Evolutionary conservation across 2,888 invertebrate species (phyloP), one percentile per base, ranked within the genome.

Genomic region (Trichacis sp.): DNA sequence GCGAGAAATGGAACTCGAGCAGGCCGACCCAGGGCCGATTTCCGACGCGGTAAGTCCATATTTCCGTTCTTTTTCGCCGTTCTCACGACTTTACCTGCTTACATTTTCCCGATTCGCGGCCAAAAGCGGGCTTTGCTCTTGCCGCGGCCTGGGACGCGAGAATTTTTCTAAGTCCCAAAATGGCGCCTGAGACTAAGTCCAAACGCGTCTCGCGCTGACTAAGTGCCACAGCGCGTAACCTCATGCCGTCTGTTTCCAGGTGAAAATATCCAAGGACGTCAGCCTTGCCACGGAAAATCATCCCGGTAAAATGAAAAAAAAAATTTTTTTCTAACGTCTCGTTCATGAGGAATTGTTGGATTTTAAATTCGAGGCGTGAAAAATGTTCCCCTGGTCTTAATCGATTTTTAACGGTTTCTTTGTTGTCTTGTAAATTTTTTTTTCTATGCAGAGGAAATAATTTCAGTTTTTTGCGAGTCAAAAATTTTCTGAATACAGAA

Each of bases 161-260:
- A 88, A 89, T 85, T 88, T 88, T 88, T 89, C 88, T 88, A 92
- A 92, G 92, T 92, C 92, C 91, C 91, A 92, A 92, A 91, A 93
- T 93, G 93, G 93, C 93, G 93, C 90, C 92, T 89, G 88, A 88
- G 88, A 88, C 88, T 88, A 89, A 90, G 89, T 90, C 88, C 89
- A 88, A 68, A 56, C 62, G 58, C 64, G 64, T 57, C 62, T 55
- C 14, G 30, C 68, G 14, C 36, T 46, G 24, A 12, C 40, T 59
- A 51, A 53, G 38, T 43, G 29, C 48, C 20, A 29, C 36, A 19
- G 14, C 11, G 40, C 54, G 54, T 43, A 63, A 68, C 54, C 68
- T 60, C 51, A 33, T 49, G 58, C 42, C 56, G 59, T 53, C 64
- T 67, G 47, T 70, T 67, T 81, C 58, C 72, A 85, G 85, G 85